Percentiles rank a stretch among this genome's conserved stretches.
Evolutionary conservation across 2,113 vertebrate genomes (phyloP).

Genomic region (Oncorhynchus masou): DNA sequence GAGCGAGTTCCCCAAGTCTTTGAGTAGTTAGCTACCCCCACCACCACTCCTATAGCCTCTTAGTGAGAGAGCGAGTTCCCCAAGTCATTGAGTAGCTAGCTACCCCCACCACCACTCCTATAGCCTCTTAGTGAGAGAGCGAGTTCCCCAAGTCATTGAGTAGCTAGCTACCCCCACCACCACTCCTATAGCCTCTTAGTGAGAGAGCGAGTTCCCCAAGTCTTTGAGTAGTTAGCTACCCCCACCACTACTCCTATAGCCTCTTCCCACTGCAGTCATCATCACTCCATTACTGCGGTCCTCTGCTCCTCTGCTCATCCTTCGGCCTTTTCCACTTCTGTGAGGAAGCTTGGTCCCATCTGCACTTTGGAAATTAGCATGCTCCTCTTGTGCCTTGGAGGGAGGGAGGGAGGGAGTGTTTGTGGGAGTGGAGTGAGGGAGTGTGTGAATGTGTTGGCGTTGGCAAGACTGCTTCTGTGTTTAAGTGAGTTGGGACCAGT

Average conservation of each 20-base stretch:
- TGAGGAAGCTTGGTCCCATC: constrained; percentile 68
- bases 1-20: no score
- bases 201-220: constrained; percentile 65
- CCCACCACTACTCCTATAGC: constrained; percentile 18
- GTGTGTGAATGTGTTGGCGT: constrained; percentile 69
- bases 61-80: no score
- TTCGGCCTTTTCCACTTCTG: constrained; percentile 46
- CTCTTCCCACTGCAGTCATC: constrained; percentile 70
- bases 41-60: no score
- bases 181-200: constrained; percentile 17
- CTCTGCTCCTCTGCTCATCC: constrained; percentile 19
- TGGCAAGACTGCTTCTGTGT: constrained; percentile 68
- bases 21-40: no score
- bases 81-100: no score
- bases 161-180: constrained; percentile 22
- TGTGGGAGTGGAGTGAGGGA: constrained; percentile 17
- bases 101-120: no score
- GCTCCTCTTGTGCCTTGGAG: constrained; percentile 53
- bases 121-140: constrained; percentile 44
- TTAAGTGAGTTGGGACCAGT: constrained; percentile 72
- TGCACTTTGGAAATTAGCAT: constrained; percentile 73
- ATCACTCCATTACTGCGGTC: constrained; percentile 66
- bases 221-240: constrained; percentile 55
- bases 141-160: constrained; percentile 69
- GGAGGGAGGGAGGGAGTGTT: constrained; percentile 45